These are phyloP conservation scores for Hyperopisus bebe DNA, from an alignment of 2,113 vertebrate species.

Conservation along the genomic window DNA sequence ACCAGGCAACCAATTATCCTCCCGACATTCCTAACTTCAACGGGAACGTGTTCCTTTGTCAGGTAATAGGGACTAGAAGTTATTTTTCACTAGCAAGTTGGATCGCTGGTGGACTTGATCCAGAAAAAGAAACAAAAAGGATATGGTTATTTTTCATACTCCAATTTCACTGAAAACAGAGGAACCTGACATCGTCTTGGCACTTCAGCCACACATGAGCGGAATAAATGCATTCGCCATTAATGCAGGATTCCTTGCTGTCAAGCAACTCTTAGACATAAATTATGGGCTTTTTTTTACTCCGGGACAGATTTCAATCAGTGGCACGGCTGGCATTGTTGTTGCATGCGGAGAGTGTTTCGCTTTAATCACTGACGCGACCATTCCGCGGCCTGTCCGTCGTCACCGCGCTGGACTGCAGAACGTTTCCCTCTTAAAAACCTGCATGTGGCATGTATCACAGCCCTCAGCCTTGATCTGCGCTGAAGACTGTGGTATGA, in stretches of 20 bases:
- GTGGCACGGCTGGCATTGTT: neutral
- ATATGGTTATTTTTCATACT: slow-evolving; percentile 27
- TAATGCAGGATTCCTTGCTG: slow-evolving; percentile 18
- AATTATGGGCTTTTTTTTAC: slow-evolving; percentile 6
- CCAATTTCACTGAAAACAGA: slow-evolving; percentile 27
- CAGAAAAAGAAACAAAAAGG: slow-evolving; percentile 23
- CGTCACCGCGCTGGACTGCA: neutral
- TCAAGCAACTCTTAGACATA: neutral
- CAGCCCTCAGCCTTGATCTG: neutral
- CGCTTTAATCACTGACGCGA: neutral
- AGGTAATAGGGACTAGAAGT: slow-evolving; percentile 17
- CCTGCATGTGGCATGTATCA: neutral
- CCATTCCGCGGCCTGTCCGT: neutral
- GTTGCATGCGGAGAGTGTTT: neutral
- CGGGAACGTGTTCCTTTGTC: slow-evolving; percentile 6
- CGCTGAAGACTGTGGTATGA: neutral
- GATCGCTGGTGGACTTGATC: slow-evolving; percentile 25
- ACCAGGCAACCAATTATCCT: slow-evolving; percentile 13
- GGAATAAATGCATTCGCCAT: slow-evolving; percentile 17
- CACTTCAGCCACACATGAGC: slow-evolving; percentile 21
- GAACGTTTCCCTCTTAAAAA: neutral
- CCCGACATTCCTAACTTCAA: neutral
- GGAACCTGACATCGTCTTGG: slow-evolving; percentile 20
- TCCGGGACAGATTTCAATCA: slow-evolving; percentile 18
- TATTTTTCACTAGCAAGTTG: slow-evolving; percentile 29